Evolutionary conservation across 2,888 invertebrate species (phyloP), one percentile per base, ranked within the genome.

Genomic region (Incurvaria masculella): DNA sequence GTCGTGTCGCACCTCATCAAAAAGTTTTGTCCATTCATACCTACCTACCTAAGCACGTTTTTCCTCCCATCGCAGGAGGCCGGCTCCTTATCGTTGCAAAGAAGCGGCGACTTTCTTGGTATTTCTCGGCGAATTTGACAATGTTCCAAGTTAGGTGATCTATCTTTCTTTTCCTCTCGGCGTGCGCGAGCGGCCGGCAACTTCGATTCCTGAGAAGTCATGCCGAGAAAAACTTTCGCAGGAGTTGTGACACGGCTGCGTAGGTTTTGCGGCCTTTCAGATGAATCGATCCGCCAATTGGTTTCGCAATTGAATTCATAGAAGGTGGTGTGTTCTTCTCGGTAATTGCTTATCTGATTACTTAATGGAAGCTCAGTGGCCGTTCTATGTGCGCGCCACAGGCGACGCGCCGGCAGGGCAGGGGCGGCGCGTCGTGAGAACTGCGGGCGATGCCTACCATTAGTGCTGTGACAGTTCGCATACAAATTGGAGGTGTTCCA

Each of bases 21-120:
- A 56, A 57, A 65, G 60, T 62, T 66, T 66, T 61, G 64, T 72
- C 65, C 73, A 71, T 74, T 72, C 71, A 72, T 72, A 63, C 63
- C 52, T 58, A 59, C 42, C 45, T 48, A 50, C 46, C 47, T 47
- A 45, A 21, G 46, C 42, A 44, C 41, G 16, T 33, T 16, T 23
- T 43, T 33, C 23, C 33, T 33, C 8, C 8, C 33, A 4, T 33
- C 14, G 3, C 8, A 33, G 33, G 33, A 33, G 23, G 33, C 33
- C 33, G 33, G 14, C 14, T 4, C 8, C 3, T 33, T 8, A n/a
- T 3, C 14, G 14, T 14, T 33, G 3, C 11, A 14, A 33, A 4
- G 23, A 4, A 4, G 23, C 10, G 23, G 5, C 10, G 23, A 23
- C 23, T 23, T 23, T 23, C 23, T 4, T 23, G 10, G 23, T 6